phyloP scores from a whole-genome alignment of 2,888 invertebrate species.

The Argyresthia albistria region DNA sequence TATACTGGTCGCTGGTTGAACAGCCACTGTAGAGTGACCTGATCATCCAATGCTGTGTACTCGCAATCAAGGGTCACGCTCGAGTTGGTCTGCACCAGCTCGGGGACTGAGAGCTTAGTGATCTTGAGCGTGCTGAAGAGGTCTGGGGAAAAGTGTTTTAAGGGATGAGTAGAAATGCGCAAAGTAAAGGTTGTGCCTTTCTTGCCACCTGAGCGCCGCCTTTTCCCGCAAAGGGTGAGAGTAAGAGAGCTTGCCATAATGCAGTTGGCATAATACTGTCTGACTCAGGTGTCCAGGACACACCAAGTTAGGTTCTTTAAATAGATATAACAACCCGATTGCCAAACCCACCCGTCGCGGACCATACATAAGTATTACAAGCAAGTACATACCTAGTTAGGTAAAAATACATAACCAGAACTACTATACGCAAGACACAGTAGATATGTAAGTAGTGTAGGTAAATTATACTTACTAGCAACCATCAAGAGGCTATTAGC shows the following conservation, averaged over 20 bases:
- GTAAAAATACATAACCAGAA: no score
- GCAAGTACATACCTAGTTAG: no score
- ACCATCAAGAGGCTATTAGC: conserved; percentile 10
- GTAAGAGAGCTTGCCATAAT: no score
- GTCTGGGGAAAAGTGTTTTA: conserved; percentile 5
- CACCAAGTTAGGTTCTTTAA: no score
- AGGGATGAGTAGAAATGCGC: not conserved
- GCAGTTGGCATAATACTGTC: no score
- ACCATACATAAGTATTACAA: no score
- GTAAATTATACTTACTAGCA: conserved; percentile 10
- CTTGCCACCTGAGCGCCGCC: no score
- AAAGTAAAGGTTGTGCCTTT: conserved; percentile 5
- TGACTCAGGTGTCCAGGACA: no score
- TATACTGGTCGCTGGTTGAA: conserved; percentile 20
- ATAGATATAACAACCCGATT: no score
- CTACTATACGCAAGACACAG: no score
- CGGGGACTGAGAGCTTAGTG: conserved; percentile 24
- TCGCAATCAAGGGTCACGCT: conserved; percentile 21
- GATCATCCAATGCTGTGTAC: conserved; percentile 17
- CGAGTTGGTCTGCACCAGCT: conserved; percentile 20
- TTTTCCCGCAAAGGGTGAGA: no score
- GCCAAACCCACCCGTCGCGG: no score
- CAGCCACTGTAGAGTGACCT: conserved; percentile 23
- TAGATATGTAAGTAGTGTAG: not conserved
- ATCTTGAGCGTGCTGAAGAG: conserved; percentile 20